Conservation (phyloP, 2,113 vertebrate species). For the Clarias batrachus region DNA sequence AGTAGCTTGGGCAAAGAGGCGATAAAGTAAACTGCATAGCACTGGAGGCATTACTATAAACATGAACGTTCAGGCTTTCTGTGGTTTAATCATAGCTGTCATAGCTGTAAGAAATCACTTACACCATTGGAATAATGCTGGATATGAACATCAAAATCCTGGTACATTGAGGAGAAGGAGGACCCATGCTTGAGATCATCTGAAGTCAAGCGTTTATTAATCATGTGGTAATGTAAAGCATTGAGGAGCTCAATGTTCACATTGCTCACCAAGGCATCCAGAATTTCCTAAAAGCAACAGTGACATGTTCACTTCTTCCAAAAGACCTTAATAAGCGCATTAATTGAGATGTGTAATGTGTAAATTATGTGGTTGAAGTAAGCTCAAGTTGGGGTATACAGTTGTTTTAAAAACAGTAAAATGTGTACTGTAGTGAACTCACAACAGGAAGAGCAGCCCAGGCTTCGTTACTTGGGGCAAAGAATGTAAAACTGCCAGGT, state of each 20-base stretch:
- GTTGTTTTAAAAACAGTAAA: neutral
- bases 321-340: neutral
- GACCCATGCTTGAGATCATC: conserved; percentile 88
- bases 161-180: conserved; percentile 90
- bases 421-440: conserved; percentile 60
- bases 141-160: conserved; percentile 88
- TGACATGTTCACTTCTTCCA: neutral
- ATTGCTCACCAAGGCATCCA: conserved; percentile 95
- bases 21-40: conserved; percentile 43
- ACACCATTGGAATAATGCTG: conserved; percentile 96
- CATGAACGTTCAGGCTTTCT: neutral
- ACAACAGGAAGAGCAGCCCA: conserved; percentile 86
- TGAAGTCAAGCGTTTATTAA: conserved; percentile 84
- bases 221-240: conserved; percentile 96
- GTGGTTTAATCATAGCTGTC: conserved; percentile 15
- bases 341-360: neutral
- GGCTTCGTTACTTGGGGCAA: conserved; percentile 93
- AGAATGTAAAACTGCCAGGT: conserved; percentile 94
- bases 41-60: conserved; percentile 28
- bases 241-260: conserved; percentile 98
- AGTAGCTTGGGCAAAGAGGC: neutral
- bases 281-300: conserved; percentile 80
- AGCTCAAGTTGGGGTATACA: neutral
- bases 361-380: neutral
- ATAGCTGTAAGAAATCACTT: conserved; percentile 45